A percentile compares a stretch with the other conserved stretches of the same genome.
Conservation (phyloP, 2,797 vertebrate species). For the Sparus aurata region DNA sequence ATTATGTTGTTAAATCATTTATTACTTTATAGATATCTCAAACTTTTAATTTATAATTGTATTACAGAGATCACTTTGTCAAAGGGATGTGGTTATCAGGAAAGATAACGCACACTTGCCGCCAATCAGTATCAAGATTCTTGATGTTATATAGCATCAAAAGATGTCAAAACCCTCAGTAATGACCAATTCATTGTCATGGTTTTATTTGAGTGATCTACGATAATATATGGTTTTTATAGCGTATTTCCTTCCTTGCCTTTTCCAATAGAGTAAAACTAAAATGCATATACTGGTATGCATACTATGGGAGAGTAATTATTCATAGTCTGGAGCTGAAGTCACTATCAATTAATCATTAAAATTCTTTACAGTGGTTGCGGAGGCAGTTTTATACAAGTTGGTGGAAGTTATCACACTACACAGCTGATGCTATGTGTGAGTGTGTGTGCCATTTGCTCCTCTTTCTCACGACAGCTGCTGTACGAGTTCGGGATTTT, state of each 20-base stretch:
- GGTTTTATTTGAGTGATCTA: neutral
- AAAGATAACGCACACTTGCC: conserved; percentile 2
- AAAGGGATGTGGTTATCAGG: neutral
- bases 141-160: neutral
- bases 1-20: no score
- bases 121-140: neutral
- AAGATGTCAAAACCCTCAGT: neutral
- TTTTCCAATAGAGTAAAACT: conserved; percentile 1
- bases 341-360: conserved; percentile 20
- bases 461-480: conserved; percentile 78
- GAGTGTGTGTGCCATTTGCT: conserved; percentile 67
- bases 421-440: conserved; percentile 57
- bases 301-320: conserved; percentile 15
- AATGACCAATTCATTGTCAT: neutral
- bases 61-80: no score
- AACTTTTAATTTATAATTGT: no score
- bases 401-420: conserved; percentile 51
- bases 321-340: conserved; percentile 8
- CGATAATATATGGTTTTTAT: neutral
- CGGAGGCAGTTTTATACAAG: conserved; percentile 36
- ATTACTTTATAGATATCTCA: no score
- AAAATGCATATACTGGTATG: neutral
- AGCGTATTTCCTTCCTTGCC: no score
- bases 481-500: conserved; percentile 68
- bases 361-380: conserved; percentile 38